Conservation (phyloP, 2,113 vertebrate species). For the Passer montanus region DNA sequence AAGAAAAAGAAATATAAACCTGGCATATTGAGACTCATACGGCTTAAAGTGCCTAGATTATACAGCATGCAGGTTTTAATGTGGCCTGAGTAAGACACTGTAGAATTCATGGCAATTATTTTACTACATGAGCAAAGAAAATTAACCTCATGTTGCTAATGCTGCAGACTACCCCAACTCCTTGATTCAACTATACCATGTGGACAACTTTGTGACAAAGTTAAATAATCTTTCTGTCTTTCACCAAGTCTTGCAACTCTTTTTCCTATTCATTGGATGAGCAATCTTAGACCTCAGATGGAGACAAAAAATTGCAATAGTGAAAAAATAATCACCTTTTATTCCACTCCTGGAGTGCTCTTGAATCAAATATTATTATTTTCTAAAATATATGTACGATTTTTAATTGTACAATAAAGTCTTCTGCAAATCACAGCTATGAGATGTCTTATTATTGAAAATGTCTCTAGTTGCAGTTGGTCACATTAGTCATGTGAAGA, state of each 20-base stretch:
- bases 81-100: neutral
- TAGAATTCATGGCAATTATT: neutral
- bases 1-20: neutral
- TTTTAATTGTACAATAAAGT: neutral
- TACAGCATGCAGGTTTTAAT: neutral
- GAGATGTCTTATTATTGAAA: neutral
- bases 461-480: neutral
- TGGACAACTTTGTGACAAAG: neutral
- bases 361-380: neutral
- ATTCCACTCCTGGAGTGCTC: neutral
- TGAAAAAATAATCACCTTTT: neutral
- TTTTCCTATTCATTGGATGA: neutral
- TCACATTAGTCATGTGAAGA: neutral
- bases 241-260: neutral
- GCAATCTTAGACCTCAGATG: neutral
- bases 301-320: neutral
- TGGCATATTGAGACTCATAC: neutral
- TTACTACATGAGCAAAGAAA: neutral
- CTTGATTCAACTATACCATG: neutral
- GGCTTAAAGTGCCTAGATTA: neutral
- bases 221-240: neutral
- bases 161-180: neutral
- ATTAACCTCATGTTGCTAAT: neutral
- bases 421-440: neutral
- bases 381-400: neutral